These are phyloP conservation scores for Melanitta fusca DNA, from an alignment of 2,797 vertebrate species.

Conservation along the genomic window DNA sequence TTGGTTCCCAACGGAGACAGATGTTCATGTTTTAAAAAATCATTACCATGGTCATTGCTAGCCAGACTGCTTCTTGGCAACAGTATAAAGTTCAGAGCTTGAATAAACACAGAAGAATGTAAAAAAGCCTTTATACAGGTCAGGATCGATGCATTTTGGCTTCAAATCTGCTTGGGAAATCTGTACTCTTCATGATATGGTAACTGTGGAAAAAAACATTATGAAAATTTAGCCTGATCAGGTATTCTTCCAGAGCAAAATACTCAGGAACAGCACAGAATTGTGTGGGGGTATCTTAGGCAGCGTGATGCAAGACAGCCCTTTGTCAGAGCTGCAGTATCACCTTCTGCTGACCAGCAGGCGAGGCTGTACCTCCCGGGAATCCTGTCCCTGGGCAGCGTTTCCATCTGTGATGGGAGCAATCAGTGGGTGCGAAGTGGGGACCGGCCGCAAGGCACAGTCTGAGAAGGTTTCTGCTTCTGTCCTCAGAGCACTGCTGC, in stretches of 20 bases:
- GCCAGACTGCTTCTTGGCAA: slow-evolving; percentile 12
- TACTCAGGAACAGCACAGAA: background rate
- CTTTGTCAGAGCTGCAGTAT: background rate
- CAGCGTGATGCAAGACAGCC: background rate
- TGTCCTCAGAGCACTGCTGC: background rate
- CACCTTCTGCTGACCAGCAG: background rate
- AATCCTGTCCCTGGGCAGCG: background rate
- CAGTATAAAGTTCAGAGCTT: background rate
- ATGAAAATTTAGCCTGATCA: background rate
- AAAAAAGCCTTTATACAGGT: background rate
- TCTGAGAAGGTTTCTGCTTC: background rate
- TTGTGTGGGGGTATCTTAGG: background rate
- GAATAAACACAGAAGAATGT: background rate
- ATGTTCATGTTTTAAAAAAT: slow-evolving; percentile 21
- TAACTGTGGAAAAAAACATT: background rate
- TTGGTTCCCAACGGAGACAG: background rate
- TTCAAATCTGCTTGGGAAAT: background rate
- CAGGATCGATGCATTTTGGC: background rate
- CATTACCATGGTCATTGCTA: background rate
- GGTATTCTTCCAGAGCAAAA: background rate
- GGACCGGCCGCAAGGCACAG: background rate
- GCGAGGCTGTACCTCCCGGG: background rate
- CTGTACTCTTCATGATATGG: background rate
- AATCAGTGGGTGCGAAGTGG: background rate
- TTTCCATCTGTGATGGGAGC: background rate